These are phyloP conservation scores for Hydrolagus colliei DNA, from an alignment of 2,797 vertebrate species.

Conservation along the genomic window DNA sequence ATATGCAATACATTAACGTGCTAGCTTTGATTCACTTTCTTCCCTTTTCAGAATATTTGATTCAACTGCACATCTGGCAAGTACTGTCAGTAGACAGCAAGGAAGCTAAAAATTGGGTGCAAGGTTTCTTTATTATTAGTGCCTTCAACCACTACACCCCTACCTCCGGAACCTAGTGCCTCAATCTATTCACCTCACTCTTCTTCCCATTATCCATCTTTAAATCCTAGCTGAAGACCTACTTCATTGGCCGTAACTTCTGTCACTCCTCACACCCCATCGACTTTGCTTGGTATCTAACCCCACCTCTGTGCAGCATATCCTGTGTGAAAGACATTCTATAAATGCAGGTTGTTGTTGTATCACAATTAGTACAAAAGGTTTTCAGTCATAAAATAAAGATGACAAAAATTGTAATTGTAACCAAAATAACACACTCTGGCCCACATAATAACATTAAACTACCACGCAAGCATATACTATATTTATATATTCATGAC, in stretches of 20 bases:
- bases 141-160: too few species aligned
- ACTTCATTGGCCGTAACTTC: background rate
- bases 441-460: slow-evolving; percentile 2
- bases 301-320: too few species aligned
- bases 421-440: slow-evolving; percentile 23
- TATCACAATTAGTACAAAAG: background rate
- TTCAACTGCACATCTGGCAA: too few species aligned
- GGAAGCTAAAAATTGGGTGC: too few species aligned
- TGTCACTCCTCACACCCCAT: background rate
- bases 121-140: too few species aligned
- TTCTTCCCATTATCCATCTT: background rate
- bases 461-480: slow-evolving; percentile 19
- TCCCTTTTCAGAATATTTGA: too few species aligned
- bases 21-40: too few species aligned
- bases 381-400: background rate
- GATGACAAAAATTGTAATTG: slow-evolving; percentile 12
- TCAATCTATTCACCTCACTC: background rate
- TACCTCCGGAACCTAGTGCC: too few species aligned
- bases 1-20: too few species aligned
- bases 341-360: too few species aligned
- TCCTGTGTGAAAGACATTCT: background rate
- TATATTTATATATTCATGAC: slow-evolving; percentile 30
- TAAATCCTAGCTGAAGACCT: background rate
- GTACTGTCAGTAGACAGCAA: too few species aligned
- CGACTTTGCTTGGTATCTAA: too few species aligned